Evolutionary conservation across 2,888 invertebrate species (phyloP).

Genomic region (Dugesia japonica): DNA sequence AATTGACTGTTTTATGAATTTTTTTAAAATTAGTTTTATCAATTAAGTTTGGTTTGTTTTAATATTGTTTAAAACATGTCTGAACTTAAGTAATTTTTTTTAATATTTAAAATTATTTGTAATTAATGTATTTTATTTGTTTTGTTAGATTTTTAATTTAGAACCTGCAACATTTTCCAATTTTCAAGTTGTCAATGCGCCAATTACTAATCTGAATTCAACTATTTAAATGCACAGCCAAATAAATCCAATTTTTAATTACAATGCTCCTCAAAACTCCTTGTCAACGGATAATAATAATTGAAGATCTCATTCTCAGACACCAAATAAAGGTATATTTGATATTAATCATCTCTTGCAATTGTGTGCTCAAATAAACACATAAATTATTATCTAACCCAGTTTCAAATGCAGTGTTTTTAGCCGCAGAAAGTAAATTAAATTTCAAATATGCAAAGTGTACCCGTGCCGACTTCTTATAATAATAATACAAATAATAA

Average conservation of each 20-base stretch:
- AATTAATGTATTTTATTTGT: too few species aligned
- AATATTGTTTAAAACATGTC: background rate
- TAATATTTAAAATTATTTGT: too few species aligned
- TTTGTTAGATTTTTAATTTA: too few species aligned
- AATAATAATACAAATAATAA: background rate
- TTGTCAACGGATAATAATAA: too few species aligned
- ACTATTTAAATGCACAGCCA: background rate
- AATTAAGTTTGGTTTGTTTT: background rate
- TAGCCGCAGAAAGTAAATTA: constrained; percentile 55
- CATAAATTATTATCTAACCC: constrained; percentile 85
- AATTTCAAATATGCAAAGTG: constrained; percentile 28
- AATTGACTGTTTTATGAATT: too few species aligned
- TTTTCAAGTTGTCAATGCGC: background rate
- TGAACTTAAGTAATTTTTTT: too few species aligned
- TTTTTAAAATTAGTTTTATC: too few species aligned
- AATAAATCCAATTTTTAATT: background rate
- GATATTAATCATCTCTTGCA: constrained; percentile 60
- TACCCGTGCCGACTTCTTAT: background rate
- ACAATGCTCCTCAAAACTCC: background rate
- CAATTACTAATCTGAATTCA: background rate
- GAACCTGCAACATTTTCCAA: background rate
- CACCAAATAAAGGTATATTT: background rate
- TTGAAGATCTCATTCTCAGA: too few species aligned
- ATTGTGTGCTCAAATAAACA: constrained; percentile 76
- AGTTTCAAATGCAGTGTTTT: constrained; percentile 60